phyloP scores from a whole-genome alignment of 2,113 vertebrate species.

The Trachemys scripta region DNA sequence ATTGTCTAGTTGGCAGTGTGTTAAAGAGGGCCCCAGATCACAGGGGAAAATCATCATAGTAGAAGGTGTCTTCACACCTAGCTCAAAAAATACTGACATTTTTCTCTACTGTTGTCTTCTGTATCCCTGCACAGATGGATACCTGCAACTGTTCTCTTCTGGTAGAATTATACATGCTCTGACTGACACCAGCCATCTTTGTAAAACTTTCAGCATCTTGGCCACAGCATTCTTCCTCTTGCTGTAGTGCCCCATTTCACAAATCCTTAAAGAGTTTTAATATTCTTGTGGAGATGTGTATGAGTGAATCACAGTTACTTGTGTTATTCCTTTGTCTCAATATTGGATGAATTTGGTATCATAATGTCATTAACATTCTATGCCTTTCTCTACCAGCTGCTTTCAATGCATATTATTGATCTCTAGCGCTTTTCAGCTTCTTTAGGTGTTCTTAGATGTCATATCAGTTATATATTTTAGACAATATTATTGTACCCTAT shows the following conservation, averaged over 20 bases:
- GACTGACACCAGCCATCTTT: neutral
- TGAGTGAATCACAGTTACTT: neutral
- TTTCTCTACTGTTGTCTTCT: neutral
- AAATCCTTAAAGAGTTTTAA: neutral
- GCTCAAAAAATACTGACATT: neutral
- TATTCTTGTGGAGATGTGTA: neutral
- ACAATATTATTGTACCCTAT: neutral
- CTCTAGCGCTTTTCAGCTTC: neutral
- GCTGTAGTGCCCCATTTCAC: neutral
- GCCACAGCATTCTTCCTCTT: neutral
- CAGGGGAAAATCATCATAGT: neutral
- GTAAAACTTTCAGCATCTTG: neutral
- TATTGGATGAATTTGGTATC: neutral
- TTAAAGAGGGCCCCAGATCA: neutral
- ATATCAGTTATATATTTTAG: neutral
- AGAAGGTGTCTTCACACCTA: neutral
- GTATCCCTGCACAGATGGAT: neutral
- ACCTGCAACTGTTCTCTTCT: neutral
- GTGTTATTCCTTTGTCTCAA: neutral
- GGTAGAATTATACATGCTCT: fast-evolving
- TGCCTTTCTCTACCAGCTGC: neutral
- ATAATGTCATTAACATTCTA: neutral
- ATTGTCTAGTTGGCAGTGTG: neutral
- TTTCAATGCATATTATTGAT: neutral
- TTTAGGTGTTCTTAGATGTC: neutral